A percentile compares a stretch with the other conserved stretches of the same genome.
Conservation (phyloP, 2,113 vertebrate species). For the Octodon degus region DNA sequence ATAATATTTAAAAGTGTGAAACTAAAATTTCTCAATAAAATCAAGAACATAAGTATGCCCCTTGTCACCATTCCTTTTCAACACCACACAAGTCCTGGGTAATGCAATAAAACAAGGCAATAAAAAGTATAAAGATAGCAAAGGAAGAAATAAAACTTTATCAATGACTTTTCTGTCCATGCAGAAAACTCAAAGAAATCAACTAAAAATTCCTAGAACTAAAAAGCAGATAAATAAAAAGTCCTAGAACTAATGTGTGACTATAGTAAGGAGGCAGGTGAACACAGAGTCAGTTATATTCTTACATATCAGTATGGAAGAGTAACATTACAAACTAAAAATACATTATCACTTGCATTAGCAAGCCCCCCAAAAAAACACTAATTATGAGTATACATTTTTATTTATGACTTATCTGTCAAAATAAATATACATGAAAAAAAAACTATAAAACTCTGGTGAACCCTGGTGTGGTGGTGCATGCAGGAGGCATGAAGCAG, state of each 20-base stretch:
- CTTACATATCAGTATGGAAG: background rate
- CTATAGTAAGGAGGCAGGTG: background rate
- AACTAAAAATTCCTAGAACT: background rate
- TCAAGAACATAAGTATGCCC: background rate
- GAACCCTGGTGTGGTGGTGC: background rate
- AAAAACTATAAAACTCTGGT: background rate
- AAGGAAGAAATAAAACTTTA: background rate
- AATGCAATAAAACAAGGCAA: background rate
- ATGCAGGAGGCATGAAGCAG: background rate
- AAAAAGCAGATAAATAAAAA: background rate
- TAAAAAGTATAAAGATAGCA: background rate
- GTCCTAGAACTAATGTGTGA: background rate
- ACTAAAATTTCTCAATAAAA: background rate
- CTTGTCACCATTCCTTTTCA: background rate
- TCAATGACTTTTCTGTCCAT: too few species aligned
- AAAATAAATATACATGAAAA: background rate
- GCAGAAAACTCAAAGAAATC: background rate
- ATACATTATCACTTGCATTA: background rate
- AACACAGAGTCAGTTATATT: background rate
- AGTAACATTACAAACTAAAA: background rate
- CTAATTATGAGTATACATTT: background rate
- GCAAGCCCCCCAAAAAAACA: background rate
- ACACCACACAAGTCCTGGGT: background rate
- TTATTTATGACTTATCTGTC: background rate
- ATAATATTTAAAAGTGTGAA: background rate